phyloP scores from a whole-genome alignment of 53 echinoderm and acorn worm species.

The Paracentrotus lividus region DNA sequence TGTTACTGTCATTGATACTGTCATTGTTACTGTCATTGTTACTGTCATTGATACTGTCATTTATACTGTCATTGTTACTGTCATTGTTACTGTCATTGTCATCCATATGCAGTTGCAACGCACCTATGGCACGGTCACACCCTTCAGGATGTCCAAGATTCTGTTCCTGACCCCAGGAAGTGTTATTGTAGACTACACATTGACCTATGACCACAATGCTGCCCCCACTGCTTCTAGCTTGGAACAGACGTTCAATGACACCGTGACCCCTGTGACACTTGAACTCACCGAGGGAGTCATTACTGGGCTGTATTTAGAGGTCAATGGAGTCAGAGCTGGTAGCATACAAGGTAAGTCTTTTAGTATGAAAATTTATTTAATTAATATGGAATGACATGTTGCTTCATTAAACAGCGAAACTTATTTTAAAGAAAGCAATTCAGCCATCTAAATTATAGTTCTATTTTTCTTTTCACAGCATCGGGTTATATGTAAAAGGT shows the following conservation, averaged over 20 bases:
- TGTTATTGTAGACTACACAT: conserved; percentile 61
- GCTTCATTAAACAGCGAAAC: too few species aligned
- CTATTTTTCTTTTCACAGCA: neutral
- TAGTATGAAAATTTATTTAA: too few species aligned
- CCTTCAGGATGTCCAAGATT: conserved; percentile 48
- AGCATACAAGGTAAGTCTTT: conserved; percentile 42
- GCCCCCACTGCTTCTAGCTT: conserved; percentile 16
- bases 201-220: conserved; percentile 35
- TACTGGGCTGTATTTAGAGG: conserved; percentile 55
- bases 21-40: too few species aligned
- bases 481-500: neutral
- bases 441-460: neutral
- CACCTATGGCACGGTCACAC: conserved; percentile 16
- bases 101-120: conserved; percentile 18
- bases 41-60: neutral
- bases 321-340: conserved; percentile 22
- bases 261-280: conserved; percentile 40
- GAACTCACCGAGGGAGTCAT: conserved; percentile 51
- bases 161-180: conserved; percentile 63
- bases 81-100: neutral
- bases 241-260: conserved; percentile 50
- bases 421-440: too few species aligned
- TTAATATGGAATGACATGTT: too few species aligned
- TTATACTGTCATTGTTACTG: neutral
- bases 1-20: too few species aligned